Evolutionary conservation across 1,140 invertebrate species (phyloP).

Genomic region (Penaeus japonicus): DNA sequence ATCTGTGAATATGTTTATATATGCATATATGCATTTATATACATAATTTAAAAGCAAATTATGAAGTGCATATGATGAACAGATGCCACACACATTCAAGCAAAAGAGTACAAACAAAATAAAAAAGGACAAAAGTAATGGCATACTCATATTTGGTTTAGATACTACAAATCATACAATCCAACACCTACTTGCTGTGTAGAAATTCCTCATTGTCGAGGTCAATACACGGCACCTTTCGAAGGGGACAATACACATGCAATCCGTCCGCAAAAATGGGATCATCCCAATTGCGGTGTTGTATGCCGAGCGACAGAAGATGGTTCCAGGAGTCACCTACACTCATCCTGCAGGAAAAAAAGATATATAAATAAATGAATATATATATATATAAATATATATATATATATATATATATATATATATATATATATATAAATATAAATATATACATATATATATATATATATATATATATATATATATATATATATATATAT

Average conservation of each 20-base stretch:
- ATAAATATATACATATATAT: no score
- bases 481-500: no score
- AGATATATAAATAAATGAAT: not conserved
- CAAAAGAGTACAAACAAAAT: no score
- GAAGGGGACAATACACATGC: not conserved
- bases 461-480: no score
- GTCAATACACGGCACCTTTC: slow-evolving; percentile 30
- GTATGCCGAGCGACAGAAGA: not conserved
- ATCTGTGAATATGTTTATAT: no score
- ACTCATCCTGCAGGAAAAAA: not conserved
- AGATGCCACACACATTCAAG: no score
- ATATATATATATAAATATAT: not conserved
- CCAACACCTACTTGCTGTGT: not conserved
- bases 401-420: slow-evolving; percentile 6
- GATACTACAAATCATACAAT: no score
- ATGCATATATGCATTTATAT: no score
- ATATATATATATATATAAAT: not conserved
- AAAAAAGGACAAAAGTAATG: no score
- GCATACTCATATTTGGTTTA: no score
- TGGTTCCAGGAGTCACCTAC: slow-evolving; percentile 15
- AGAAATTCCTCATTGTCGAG: slow-evolving; percentile 31
- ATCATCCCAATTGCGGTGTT: slow-evolving; percentile 16
- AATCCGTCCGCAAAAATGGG: slow-evolving; percentile 13
- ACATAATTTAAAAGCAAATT: no score
- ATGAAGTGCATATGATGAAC: no score